These are phyloP conservation scores for Paradoxurus hermaphroditus DNA, from an alignment of 2,113 vertebrate genomes.

Conservation along the genomic window DNA sequence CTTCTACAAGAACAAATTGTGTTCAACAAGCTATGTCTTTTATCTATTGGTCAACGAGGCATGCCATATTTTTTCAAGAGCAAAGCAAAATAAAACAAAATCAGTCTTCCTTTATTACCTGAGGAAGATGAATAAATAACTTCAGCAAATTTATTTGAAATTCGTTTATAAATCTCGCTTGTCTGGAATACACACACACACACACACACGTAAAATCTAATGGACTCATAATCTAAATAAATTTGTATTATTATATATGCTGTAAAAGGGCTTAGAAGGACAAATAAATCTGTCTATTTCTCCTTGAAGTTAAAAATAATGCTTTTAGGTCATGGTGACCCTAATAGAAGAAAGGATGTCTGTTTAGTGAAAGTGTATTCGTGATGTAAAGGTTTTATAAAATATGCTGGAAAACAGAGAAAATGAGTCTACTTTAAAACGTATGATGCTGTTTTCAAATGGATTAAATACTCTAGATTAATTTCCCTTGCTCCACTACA, in stretches of 20 bases:
- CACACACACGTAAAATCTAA: not conserved
- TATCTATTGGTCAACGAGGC: not conserved
- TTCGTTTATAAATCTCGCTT: not conserved
- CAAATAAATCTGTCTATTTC: not conserved
- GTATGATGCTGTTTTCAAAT: not conserved
- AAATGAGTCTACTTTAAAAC: not conserved
- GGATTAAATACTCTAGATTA: not conserved
- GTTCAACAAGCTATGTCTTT: not conserved
- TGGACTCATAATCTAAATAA: not conserved
- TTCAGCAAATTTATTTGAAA: not conserved
- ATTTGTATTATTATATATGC: not conserved
- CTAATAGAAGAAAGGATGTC: not conserved
- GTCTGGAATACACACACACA: not conserved
- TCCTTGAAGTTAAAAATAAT: not conserved
- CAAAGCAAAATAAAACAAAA: not conserved
- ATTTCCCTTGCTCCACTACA: not conserved
- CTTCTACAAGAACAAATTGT: not conserved
- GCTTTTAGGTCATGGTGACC: not conserved
- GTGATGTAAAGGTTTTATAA: not conserved
- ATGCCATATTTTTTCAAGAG: not conserved
- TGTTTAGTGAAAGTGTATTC: not conserved
- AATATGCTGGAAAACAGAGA: not conserved
- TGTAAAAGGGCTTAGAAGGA: not conserved
- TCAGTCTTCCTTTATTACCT: not conserved
- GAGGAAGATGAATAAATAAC: not conserved